Evolutionary conservation across 64 coral and sea anemone species (phyloP).

Genomic region (Montipora sp.): DNA sequence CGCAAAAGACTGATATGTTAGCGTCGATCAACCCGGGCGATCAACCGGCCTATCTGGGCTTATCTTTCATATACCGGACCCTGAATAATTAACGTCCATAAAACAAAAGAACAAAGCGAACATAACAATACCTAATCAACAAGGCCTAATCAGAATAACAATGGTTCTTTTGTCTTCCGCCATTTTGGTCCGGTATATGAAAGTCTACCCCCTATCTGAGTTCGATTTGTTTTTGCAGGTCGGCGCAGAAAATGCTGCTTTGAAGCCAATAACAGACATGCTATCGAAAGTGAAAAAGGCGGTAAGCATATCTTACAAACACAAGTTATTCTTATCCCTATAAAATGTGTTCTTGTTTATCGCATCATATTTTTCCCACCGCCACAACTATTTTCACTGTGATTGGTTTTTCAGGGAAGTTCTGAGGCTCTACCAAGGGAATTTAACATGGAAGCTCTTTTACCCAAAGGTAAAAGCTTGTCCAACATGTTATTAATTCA

Average conservation of each 20-base stretch:
- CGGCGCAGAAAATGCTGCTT: conserved; percentile 57
- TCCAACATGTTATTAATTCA: too few relatives aligned
- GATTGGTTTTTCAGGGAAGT: background rate
- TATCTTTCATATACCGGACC: too few relatives aligned
- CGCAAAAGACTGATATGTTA: too few relatives aligned
- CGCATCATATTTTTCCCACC: background rate
- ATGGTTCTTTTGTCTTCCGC: too few relatives aligned
- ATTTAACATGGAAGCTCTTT: background rate
- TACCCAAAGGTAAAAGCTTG: background rate
- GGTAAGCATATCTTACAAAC: conserved; percentile 3
- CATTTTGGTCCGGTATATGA: too few relatives aligned
- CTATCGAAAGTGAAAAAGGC: conserved; percentile 43
- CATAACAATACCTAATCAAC: too few relatives aligned
- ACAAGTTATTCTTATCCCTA: background rate
- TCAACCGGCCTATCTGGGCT: too few relatives aligned
- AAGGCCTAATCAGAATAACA: too few relatives aligned
- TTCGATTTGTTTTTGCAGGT: background rate
- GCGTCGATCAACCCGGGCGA: too few relatives aligned
- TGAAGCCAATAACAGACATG: conserved; percentile 74
- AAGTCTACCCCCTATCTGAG: background rate
- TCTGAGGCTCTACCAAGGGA: background rate
- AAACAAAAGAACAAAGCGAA: too few relatives aligned
- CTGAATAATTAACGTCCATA: too few relatives aligned
- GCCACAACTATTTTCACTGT: background rate
- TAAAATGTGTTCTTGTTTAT: background rate